Base-by-base conservation (phyloP, 2,888 invertebrate species). In the Leptinotarsa tumamoca region DNA sequence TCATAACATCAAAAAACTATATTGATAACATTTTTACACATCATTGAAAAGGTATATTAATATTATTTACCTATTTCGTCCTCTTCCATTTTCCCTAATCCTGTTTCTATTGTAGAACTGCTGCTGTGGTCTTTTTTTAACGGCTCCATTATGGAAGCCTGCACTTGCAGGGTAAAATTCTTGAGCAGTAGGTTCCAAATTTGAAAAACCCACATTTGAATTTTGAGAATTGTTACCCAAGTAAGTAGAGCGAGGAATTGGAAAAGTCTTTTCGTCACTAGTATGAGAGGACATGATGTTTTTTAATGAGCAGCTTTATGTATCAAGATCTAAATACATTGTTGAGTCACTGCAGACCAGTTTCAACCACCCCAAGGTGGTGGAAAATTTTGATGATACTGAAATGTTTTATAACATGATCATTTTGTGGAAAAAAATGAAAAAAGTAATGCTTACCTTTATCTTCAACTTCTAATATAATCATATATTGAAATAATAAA, bases 161-260 rank as follows among this genome's bases (percentile, higher is more conserved):
- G 67, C 10, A 67, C 61, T 51, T 74, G 68, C 73, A 21, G 82
- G 82, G 75, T 79, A 72, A 74, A 82, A 82, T 71, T 81, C 83
- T 72, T 80, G 79, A 58, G 81, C 83, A 63, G 79, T 80, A 52
- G 82, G 80, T 69, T 81, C 78, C 68, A 82, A 76, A 23, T 75
- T 78, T 58, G 70, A 70, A 7, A 58, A 70, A 18, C 43, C 50
- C 15, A 51, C 23, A 18, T 56, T 56, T 56, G 14, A 18, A 69
- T 56, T 69, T 43, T 69, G 54, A 56, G 43, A 56, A 43, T 18
- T 18, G 33, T 33, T 56, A 56, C 69, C 69, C 33, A 43, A 52
- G 52, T 68, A 56, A 23, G 21, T 58, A 21, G n/a, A 56, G 15
- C 18, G 15, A 18, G 18, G 58, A 61, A 50, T 58, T 33, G 33